A percentile compares a stretch with the other conserved stretches of the same genome.
Evolutionary conservation across 2,113 vertebrate genomes (phyloP).

Genomic region (Fulmarus glacialis): DNA sequence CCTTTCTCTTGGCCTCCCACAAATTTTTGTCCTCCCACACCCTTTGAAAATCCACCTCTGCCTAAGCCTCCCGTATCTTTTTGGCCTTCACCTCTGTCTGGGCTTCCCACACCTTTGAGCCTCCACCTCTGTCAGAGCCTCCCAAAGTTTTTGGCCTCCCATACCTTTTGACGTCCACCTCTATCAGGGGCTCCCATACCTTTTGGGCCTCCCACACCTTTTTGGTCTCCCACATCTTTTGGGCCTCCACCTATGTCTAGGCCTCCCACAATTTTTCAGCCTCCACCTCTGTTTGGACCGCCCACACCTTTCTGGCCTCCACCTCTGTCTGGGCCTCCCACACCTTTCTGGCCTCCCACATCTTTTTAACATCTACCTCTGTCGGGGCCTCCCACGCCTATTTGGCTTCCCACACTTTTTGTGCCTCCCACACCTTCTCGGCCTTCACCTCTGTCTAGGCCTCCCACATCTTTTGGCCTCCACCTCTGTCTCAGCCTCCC

Average conservation of each 20-base stretch:
- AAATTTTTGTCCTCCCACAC: neutral
- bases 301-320: neutral
- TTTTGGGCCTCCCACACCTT: no score
- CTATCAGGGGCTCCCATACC: no score
- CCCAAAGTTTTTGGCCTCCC: neutral
- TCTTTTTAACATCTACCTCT: neutral
- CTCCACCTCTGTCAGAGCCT: no score
- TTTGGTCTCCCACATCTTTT: no score
- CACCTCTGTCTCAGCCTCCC: neutral
- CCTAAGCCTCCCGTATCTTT: neutral
- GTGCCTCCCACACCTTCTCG: neutral
- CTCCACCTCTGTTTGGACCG: neutral
- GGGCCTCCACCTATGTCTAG: no score
- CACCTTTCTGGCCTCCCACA: neutral
- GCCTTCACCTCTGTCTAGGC: neutral
- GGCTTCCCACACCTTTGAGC: accelerated
- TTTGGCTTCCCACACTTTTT: neutral
- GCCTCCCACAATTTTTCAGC: no score
- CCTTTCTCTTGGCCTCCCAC: neutral
- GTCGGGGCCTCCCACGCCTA: neutral
- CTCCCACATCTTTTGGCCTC: neutral
- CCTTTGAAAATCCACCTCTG: neutral
- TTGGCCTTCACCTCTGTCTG: no score
- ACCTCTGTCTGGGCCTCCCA: no score
- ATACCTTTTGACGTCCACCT: neutral